Evolutionary conservation across 2,888 invertebrate species (phyloP).

Genomic region (Carterocephalus palaemon): DNA sequence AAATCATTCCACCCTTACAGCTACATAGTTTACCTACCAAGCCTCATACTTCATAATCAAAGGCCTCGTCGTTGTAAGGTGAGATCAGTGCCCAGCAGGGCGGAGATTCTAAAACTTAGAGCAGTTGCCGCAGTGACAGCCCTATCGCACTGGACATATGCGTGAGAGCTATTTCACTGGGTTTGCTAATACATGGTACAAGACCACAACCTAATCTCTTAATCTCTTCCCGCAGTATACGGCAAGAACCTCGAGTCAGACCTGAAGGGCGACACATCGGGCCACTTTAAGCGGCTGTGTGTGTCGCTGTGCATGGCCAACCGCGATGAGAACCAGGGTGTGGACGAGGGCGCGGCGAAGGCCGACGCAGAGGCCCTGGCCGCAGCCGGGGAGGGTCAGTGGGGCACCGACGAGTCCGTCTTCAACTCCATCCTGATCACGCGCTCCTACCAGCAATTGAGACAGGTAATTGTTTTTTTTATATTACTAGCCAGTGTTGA

Average conservation of each 20-base stretch:
- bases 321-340: conserved; percentile 92
- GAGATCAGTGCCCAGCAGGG: no score
- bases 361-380: conserved; percentile 90
- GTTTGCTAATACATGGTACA: no score
- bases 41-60: no score
- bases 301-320: conserved; percentile 93
- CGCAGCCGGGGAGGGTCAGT: conserved; percentile 88
- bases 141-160: no score
- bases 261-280: conserved; percentile 94
- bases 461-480: conserved; percentile 69
- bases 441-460: conserved; percentile 92
- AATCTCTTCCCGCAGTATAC: conserved; percentile 81
- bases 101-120: no score
- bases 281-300: conserved; percentile 95
- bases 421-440: conserved; percentile 92
- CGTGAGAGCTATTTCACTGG: no score
- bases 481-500: not conserved
- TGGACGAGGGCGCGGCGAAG: conserved; percentile 88
- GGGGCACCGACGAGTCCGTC: conserved; percentile 94
- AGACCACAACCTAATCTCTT: no score
- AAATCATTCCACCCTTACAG: no score
- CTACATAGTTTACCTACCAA: no score
- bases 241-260: conserved; percentile 90
- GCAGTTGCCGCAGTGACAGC: no score
- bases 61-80: no score